These are phyloP conservation scores for Apotomis turbidana DNA, from an alignment of 2,888 invertebrate genomes.

Conservation along the genomic window DNA sequence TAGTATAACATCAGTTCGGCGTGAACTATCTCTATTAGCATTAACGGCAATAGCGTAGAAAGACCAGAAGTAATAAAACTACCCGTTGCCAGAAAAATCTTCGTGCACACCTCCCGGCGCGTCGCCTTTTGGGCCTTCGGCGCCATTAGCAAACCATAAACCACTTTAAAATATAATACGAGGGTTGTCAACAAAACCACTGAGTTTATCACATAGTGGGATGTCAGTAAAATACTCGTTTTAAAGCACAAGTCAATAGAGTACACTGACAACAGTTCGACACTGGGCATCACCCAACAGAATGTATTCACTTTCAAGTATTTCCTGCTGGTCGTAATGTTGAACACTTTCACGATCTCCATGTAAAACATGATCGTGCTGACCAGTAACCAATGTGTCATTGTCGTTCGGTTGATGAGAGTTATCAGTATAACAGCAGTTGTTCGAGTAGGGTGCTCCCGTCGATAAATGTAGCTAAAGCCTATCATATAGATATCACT, in stretches of 20 bases:
- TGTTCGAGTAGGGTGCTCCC: background rate
- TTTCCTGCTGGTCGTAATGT: background rate
- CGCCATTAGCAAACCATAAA: background rate
- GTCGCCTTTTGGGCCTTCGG: background rate
- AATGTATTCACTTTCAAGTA: background rate
- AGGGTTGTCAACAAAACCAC: background rate
- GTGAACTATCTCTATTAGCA: background rate
- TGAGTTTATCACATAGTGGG: background rate
- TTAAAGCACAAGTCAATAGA: background rate
- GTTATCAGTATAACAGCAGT: background rate
- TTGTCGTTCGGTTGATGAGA: background rate
- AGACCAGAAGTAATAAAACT: background rate
- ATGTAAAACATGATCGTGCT: background rate
- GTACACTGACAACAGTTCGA: background rate
- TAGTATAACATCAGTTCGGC: background rate
- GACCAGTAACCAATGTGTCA: background rate
- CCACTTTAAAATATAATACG: background rate
- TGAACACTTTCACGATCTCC: conserved; percentile 1
- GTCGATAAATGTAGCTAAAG: background rate
- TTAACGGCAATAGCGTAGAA: background rate
- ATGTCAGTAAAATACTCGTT: background rate
- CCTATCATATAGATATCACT: background rate
- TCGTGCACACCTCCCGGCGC: background rate
- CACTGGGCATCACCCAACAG: background rate
- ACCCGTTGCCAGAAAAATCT: background rate